These are phyloP conservation scores for Pilophorus perplexus DNA, from an alignment of 2,888 invertebrate genomes.

Conservation along the genomic window DNA sequence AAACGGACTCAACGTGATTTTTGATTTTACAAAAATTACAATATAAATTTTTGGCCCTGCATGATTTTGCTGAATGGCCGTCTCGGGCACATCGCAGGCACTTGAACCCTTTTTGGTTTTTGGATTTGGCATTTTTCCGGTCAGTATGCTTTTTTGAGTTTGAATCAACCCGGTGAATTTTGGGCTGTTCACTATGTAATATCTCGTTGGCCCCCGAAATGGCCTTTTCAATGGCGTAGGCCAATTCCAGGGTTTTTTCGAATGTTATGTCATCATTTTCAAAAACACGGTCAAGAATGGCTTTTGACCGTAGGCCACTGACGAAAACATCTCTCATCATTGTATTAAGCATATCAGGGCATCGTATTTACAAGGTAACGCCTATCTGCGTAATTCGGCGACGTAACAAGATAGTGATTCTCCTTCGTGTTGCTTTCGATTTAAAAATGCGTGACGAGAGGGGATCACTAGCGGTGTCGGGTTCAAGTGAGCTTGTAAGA, in stretches of 20 bases:
- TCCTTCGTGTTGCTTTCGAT: slow-evolving; percentile 30
- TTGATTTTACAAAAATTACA: background rate
- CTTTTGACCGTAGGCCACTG: slow-evolving; percentile 11
- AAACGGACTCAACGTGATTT: slow-evolving; percentile 1
- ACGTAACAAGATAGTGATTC: slow-evolving; percentile 4
- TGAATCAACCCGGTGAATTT: slow-evolving; percentile 2
- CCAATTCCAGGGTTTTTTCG: slow-evolving; percentile 13
- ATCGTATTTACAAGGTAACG: slow-evolving; percentile 6
- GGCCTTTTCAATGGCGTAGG: slow-evolving; percentile 21
- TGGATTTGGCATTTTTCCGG: no score
- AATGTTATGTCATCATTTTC: slow-evolving; percentile 28
- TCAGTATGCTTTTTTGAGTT: no score
- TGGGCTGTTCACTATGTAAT: background rate
- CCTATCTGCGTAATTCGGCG: slow-evolving; percentile 23
- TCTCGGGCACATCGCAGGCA: background rate
- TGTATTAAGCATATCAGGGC: background rate
- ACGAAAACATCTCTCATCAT: slow-evolving; percentile 31
- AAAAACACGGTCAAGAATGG: slow-evolving; percentile 22
- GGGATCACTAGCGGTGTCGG: slow-evolving; percentile 22
- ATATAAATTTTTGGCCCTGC: slow-evolving; percentile 5
- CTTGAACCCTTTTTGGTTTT: background rate
- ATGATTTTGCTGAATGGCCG: background rate
- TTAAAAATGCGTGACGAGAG: slow-evolving; percentile 22
- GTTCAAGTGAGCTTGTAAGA: slow-evolving; percentile 2
- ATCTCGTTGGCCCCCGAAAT: slow-evolving; percentile 7